Percentiles rank a stretch among this genome's conserved stretches.
Evolutionary conservation across 1,140 invertebrate genomes (phyloP).

Genomic region (honey bee (Apis mellifera)): DNA sequence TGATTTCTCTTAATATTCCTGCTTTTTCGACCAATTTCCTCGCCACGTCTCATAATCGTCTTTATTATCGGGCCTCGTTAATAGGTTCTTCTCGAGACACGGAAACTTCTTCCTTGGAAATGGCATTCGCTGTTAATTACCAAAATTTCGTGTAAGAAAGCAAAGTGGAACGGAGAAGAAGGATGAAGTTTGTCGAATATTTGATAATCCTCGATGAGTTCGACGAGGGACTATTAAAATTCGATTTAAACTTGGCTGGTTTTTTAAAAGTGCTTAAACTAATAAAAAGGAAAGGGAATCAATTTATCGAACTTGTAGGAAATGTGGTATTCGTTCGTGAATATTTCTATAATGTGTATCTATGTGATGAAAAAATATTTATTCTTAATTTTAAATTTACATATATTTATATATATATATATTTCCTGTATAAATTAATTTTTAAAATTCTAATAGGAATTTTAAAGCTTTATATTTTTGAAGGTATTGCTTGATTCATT

Average conservation of each 20-base stretch:
- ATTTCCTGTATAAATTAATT: too few relatives aligned
- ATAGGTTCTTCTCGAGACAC: background rate
- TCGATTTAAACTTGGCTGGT: background rate
- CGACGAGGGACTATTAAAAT: background rate
- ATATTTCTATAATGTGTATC: too few relatives aligned
- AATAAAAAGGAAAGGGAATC: background rate
- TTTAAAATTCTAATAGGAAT: too few relatives aligned
- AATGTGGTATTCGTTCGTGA: too few relatives aligned
- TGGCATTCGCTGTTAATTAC: constrained; percentile 6
- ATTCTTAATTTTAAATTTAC: too few relatives aligned
- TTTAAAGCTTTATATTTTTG: too few relatives aligned
- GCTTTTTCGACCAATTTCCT: background rate
- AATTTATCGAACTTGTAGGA: too few relatives aligned
- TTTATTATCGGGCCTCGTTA: constrained; percentile 21
- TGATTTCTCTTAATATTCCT: background rate
- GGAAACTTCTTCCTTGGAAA: background rate
- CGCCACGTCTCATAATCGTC: background rate
- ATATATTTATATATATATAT: too few relatives aligned
- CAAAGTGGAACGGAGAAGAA: background rate
- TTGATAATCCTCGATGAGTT: background rate
- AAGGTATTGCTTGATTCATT: too few relatives aligned
- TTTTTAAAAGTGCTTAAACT: background rate
- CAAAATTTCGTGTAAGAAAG: background rate
- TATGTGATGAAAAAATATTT: too few relatives aligned
- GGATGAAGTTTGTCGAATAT: background rate